Evolutionary conservation across 2,797 vertebrate genomes (phyloP), one percentile per base, ranked within the genome.

Genomic region (Artibeus lituratus): DNA sequence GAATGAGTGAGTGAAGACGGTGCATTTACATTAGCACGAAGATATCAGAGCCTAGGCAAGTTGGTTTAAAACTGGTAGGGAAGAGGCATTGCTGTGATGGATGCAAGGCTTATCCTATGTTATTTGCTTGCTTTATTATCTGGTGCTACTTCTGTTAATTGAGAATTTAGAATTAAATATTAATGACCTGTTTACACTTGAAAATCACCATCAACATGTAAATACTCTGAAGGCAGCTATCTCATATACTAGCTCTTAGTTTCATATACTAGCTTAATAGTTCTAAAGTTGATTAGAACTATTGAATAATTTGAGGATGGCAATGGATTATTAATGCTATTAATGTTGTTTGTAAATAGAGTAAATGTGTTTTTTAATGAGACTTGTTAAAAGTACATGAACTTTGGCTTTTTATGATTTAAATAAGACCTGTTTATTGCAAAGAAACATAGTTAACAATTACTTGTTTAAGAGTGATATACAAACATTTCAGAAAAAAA

Each of bases 261-360:
- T 95, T 42, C 39, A 42, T 42, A 42, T 42, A 42, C 39, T 42
- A 42, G 39, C 39, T 42, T 42, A 42, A 42, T 42, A 42, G 4
- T 42, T 42, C 39, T 93, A 87, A 96, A 96, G 65, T 95, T 86
- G 80, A 91, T 88, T 93, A 85, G 24, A 74, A 87, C 91, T 92
- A 42, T 92, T 95, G 39, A 81, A n/a, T 83, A 94, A 91, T 80
- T 93, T 94, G 93, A 92, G 26, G 26, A 81, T 67, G 32, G 2
- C 14, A 51, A 32, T 91, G 0, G 94, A 94, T 95, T 70, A 87
- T 49, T 97, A 92, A 62, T 91, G 70, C 3, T 70, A 7, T 96
- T 95, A 94, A 65, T 96, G 11, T 29, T 94, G 35, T 76, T 78
- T 93, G 69, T 96, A 81, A 29, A 74, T 87, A 82, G 5, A 86